Evolutionary conservation across 2,113 vertebrate species (phyloP).

Genomic region (Tachuris rubrigastra): DNA sequence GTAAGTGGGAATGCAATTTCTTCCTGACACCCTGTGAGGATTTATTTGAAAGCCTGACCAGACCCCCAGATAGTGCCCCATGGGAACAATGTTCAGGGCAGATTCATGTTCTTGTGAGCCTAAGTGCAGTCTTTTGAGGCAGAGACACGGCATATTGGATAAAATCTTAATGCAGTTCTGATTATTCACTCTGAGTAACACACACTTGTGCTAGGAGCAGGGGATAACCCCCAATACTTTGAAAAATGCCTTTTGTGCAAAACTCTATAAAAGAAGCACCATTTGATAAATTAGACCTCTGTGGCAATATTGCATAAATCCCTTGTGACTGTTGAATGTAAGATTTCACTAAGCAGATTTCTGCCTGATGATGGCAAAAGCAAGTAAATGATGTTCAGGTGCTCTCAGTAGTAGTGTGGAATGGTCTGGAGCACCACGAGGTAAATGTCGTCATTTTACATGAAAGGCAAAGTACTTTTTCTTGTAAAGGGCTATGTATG

Average conservation of each 20-base stretch:
- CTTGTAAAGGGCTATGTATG: neutral
- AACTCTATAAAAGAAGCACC: neutral
- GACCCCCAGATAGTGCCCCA: rapidly evolving
- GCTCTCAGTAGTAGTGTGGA: neutral
- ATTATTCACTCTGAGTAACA: neutral
- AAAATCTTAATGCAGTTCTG: neutral
- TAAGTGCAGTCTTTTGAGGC: neutral
- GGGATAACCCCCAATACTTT: neutral
- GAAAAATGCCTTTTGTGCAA: neutral
- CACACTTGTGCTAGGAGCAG: neutral
- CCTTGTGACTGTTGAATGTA: neutral
- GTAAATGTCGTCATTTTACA: neutral
- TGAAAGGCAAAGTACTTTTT: neutral
- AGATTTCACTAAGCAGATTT: neutral
- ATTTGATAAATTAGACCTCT: neutral
- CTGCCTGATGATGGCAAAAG: neutral
- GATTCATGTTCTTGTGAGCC: neutral
- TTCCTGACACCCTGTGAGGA: rapidly evolving
- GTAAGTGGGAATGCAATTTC: slow-evolving; percentile 75
- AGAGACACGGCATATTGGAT: neutral
- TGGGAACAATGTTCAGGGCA: rapidly evolving
- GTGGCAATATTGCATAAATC: neutral
- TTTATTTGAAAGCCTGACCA: neutral
- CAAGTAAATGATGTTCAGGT: neutral
- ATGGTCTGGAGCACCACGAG: neutral